Evolutionary conservation across 1,140 invertebrate species (phyloP).

Genomic region (Psix sp.): DNA sequence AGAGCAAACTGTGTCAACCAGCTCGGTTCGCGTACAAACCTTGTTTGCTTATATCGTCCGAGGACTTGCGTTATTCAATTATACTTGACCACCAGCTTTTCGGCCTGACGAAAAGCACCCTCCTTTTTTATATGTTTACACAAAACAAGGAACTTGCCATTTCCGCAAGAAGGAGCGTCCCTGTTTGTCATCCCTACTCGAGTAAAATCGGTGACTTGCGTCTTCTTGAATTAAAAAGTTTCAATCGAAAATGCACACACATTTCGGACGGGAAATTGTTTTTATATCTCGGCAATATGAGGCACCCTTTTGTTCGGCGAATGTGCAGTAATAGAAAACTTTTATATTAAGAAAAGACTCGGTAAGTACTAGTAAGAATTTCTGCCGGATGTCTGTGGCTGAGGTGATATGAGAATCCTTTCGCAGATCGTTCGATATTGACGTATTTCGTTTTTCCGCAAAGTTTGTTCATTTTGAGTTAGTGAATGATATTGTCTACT

Average conservation of each 20-base stretch:
- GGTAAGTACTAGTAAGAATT: slow-evolving; percentile 41
- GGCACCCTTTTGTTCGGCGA: slow-evolving; percentile 28
- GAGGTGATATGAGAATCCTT: slow-evolving; percentile 31
- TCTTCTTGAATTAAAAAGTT: slow-evolving; percentile 34
- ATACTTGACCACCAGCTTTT: slow-evolving; percentile 38
- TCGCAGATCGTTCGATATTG: slow-evolving; percentile 28
- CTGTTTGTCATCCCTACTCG: background rate
- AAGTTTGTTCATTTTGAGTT: slow-evolving; percentile 52
- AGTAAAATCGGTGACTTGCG: background rate
- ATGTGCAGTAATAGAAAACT: slow-evolving; percentile 43
- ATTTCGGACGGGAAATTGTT: slow-evolving; percentile 33
- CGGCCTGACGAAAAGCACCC: background rate
- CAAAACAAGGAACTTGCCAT: background rate
- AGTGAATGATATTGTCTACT: slow-evolving; percentile 39
- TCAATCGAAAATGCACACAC: slow-evolving; percentile 7
- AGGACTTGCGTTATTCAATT: slow-evolving; percentile 38
- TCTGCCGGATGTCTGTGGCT: slow-evolving; percentile 18
- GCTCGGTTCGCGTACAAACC: slow-evolving; percentile 41
- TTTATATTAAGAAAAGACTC: slow-evolving; percentile 46
- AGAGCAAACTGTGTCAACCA: slow-evolving; percentile 58
- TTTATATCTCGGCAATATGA: slow-evolving; percentile 34
- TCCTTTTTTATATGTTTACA: background rate
- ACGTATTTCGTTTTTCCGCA: slow-evolving; percentile 37
- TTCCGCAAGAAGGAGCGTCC: too few relatives aligned
- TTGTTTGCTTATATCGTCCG: slow-evolving; percentile 48